phyloP scores from a whole-genome alignment of 2,113 vertebrate genomes.

The Rhadina sibilatrix region DNA sequence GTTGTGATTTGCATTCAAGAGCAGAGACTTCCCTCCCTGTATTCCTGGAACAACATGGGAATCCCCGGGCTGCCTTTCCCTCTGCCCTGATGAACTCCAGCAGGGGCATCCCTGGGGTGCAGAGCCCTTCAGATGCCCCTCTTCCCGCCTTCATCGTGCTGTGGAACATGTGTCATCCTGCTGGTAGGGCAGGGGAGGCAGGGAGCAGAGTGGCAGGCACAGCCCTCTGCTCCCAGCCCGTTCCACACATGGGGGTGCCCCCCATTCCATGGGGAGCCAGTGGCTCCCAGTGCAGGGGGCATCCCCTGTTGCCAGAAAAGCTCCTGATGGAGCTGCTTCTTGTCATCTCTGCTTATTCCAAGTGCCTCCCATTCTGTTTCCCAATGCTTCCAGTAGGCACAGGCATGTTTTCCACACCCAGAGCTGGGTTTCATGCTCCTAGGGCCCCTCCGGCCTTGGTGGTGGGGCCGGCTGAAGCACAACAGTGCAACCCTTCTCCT shows the following conservation, averaged over 20 bases:
- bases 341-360: not conserved
- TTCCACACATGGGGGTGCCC: not conserved
- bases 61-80: not conserved
- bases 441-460: fast-evolving
- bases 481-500: not conserved
- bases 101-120: not conserved
- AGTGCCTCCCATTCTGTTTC: not conserved
- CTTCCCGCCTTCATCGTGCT: fast-evolving
- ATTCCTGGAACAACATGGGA: not conserved
- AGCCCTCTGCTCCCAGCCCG: fast-evolving
- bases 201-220: not conserved
- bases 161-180: not conserved
- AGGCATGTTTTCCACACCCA: not conserved
- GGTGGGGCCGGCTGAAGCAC: not conserved
- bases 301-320: not conserved
- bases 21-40: not conserved
- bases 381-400: not conserved
- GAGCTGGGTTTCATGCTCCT: not conserved
- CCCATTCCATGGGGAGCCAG: not conserved
- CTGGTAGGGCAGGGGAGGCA: fast-evolving
- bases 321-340: fast-evolving
- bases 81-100: not conserved
- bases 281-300: fast-evolving
- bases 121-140: not conserved
- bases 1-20: not conserved